Base-by-base conservation (phyloP, 1,140 invertebrate species). In the Aphaenogaster ashmeadi region DNA sequence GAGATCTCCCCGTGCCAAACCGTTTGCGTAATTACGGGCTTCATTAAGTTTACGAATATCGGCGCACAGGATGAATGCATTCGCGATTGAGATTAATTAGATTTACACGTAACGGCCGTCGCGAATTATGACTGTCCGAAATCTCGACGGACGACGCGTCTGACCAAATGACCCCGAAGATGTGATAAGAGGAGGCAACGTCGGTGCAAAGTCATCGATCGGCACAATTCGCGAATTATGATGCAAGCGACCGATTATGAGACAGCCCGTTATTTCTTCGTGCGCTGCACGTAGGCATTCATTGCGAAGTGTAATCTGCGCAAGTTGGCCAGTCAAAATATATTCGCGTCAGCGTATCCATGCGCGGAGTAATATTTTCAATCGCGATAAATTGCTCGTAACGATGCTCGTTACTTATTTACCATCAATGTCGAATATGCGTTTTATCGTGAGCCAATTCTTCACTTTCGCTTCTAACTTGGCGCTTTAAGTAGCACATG, bases 171-270 rank as follows among this genome's bases (percentile, higher is more conserved):
- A 86, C 84, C 84, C 41, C 47, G 74, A 66, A 36, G 60, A 66
- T 78, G 52, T 58, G 84, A 79, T 86, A 66, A 78, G 81, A 47
- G n/a, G 54, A 64, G 7, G 36, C 50, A 38, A 47, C 83, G 27
- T 54, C 72, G 44, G 3, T 41, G 83, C 84, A 79, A 80, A 86
- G 74, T 86, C 84, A 86, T 80, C 74, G 84, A 86, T 78, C 84
- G 84, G 38, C 84, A 86, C 84, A 86, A 80, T 86, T 86, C 21
- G 47, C 75, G 60, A 66, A 86, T 86, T 86, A 44, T 86, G 84
- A 86, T 79, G 84, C 84, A 86, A 86, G 84, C 74, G 41, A 3
- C 36, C 47, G 84, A 86, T 86, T 86, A 86, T 80, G 21, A 67
- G 74, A 44, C 56, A 13, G 56, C 36, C 75, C 62, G 84, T 86